These are phyloP conservation scores for Castor canadensis DNA, from an alignment of 2,113 vertebrate species.

Conservation along the genomic window DNA sequence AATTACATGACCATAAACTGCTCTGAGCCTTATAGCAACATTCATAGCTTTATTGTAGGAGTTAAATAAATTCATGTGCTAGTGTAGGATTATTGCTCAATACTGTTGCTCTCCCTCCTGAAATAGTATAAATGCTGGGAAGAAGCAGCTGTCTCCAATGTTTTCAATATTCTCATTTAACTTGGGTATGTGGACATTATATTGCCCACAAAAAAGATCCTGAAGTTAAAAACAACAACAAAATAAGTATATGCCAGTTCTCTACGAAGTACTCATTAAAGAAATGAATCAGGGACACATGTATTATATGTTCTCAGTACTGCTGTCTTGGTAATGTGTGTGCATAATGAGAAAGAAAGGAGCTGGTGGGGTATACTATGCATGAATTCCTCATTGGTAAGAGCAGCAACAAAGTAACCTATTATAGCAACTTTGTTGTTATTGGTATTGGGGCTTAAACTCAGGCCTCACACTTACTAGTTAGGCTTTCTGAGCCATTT, in stretches of 20 bases:
- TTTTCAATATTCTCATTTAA: not conserved
- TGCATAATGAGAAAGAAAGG: too few relatives aligned
- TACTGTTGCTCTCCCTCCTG: not conserved
- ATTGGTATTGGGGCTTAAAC: too few relatives aligned
- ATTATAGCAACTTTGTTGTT: not conserved
- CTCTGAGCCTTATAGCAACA: not conserved
- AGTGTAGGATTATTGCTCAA: not conserved
- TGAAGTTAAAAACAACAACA: not conserved
- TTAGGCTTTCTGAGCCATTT: too few relatives aligned
- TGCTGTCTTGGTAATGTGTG: not conserved
- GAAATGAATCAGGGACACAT: not conserved
- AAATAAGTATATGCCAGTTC: not conserved
- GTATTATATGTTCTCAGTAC: not conserved
- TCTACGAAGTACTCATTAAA: not conserved
- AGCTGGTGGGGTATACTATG: too few relatives aligned
- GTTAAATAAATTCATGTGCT: not conserved
- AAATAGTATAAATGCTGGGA: not conserved
- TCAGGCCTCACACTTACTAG: too few relatives aligned
- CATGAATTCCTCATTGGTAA: not conserved
- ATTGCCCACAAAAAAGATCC: not conserved
- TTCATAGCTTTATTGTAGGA: not conserved
- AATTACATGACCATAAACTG: not conserved
- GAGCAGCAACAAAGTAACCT: not conserved
- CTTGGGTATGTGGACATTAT: not conserved
- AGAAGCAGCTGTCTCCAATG: not conserved